Percentiles rank a stretch among this genome's conserved stretches.
Conservation (phyloP, 2,113 vertebrate species). For the Marcusenius ussheri region DNA sequence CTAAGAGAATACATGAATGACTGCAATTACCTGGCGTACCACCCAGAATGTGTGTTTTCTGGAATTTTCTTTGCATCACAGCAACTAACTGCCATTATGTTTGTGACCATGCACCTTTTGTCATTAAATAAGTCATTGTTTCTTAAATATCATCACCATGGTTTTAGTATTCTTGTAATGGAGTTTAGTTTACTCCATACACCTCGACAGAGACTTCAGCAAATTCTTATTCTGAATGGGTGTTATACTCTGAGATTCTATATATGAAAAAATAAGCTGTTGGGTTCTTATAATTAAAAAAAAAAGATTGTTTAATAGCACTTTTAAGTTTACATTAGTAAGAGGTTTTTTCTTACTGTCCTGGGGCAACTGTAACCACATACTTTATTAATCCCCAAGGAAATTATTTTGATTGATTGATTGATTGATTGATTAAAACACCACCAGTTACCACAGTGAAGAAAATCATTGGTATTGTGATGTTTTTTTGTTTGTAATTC, state of each 20-base stretch:
- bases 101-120: neutral
- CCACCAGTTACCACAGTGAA: neutral
- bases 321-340: neutral
- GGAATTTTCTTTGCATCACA: neutral
- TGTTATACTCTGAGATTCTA: neutral
- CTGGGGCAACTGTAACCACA: no score
- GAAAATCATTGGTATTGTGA: neutral
- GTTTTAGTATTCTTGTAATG: neutral
- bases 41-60: neutral
- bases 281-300: neutral
- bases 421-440: neutral
- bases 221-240: neutral
- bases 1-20: neutral
- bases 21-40: neutral
- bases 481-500: neutral
- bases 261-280: neutral
- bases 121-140: neutral
- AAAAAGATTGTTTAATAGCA: neutral
- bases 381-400: no score
- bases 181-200: neutral
- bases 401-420: no score
- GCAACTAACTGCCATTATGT: neutral
- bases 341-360: neutral
- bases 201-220: neutral
- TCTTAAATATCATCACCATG: neutral